Percentiles rank a stretch among this genome's conserved stretches.
Evolutionary conservation across 2,797 vertebrate genomes (phyloP).

Genomic region (Gambelia wislizenii): DNA sequence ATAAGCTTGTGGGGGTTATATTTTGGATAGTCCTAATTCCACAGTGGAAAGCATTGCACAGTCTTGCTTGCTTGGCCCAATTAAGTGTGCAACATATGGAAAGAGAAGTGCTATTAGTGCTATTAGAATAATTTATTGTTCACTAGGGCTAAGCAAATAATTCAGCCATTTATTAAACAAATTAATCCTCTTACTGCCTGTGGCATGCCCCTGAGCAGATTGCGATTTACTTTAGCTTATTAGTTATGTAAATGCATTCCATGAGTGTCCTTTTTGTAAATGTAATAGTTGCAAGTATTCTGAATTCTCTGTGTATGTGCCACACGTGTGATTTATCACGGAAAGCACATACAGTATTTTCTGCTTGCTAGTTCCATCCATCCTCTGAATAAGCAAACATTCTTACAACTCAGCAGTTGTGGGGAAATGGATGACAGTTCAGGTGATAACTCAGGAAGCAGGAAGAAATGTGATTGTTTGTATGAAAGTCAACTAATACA

Average conservation of each 20-base stretch:
- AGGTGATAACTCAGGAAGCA: neutral
- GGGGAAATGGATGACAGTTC: neutral
- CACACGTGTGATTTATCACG: constrained; percentile 14
- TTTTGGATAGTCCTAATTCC: constrained; percentile 11
- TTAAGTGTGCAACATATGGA: constrained; percentile 21
- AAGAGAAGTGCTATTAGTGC: constrained; percentile 22
- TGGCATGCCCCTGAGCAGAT: constrained; percentile 43
- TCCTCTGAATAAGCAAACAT: neutral
- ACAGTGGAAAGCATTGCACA: neutral
- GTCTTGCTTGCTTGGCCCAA: constrained; percentile 11
- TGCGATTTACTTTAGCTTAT: constrained; percentile 44
- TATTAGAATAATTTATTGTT: constrained; percentile 48
- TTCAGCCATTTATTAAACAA: constrained; percentile 46
- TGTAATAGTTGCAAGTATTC: constrained; percentile 16
- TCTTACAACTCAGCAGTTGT: neutral
- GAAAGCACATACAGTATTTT: neutral
- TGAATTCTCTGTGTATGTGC: neutral
- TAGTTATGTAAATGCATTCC: constrained; percentile 42
- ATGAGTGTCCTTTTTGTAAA: constrained; percentile 32
- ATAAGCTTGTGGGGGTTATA: neutral
- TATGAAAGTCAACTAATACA: neutral
- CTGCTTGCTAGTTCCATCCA: neutral
- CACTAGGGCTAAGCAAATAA: constrained; percentile 37
- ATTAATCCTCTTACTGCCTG: constrained; percentile 46
- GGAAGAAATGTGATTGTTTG: neutral